phyloP scores from a whole-genome alignment of 2,797 vertebrate genomes.

The Rostrhamus sociabilis region DNA sequence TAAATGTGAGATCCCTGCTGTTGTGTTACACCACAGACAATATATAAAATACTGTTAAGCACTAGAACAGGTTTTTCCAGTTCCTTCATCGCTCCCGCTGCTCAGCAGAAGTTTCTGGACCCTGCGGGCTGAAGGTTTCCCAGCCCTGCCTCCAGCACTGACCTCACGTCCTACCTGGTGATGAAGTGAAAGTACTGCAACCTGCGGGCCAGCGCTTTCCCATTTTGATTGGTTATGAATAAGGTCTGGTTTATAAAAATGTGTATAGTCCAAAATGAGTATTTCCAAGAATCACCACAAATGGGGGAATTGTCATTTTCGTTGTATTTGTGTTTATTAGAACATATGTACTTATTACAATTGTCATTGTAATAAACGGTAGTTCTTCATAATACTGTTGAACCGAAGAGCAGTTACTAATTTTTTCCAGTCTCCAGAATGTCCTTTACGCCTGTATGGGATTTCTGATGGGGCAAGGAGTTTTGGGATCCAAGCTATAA shows the following conservation, averaged over 20 bases:
- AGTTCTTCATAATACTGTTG: conserved; percentile 65
- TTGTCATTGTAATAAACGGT: conserved; percentile 69
- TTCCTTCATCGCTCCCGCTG: conserved; percentile 17
- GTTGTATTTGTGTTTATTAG: conserved; percentile 70
- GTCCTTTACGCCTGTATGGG: background rate
- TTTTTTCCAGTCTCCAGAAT: conserved; percentile 29
- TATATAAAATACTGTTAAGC: conserved; percentile 32
- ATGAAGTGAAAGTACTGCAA: background rate
- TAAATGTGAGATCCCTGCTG: conserved; percentile 52
- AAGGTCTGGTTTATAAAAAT: conserved; percentile 11
- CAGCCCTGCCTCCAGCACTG: conserved; percentile 40
- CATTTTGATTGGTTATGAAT: background rate
- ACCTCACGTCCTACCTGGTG: conserved; percentile 9
- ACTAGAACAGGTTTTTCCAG: conserved; percentile 56
- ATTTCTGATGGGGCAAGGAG: background rate
- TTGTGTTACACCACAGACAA: background rate
- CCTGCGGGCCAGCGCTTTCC: background rate
- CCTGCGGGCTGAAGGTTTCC: conserved; percentile 28
- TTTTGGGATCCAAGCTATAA: conserved; percentile 26
- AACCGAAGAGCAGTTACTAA: conserved; percentile 47
- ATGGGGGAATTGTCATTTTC: conserved; percentile 52
- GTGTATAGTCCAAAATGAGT: conserved; percentile 10
- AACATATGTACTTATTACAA: conserved; percentile 66
- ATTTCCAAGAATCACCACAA: conserved; percentile 34
- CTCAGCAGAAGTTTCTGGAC: conserved; percentile 17